phyloP scores from a whole-genome alignment of 2,797 vertebrate genomes.

The Gymnopithys bicolor region DNA sequence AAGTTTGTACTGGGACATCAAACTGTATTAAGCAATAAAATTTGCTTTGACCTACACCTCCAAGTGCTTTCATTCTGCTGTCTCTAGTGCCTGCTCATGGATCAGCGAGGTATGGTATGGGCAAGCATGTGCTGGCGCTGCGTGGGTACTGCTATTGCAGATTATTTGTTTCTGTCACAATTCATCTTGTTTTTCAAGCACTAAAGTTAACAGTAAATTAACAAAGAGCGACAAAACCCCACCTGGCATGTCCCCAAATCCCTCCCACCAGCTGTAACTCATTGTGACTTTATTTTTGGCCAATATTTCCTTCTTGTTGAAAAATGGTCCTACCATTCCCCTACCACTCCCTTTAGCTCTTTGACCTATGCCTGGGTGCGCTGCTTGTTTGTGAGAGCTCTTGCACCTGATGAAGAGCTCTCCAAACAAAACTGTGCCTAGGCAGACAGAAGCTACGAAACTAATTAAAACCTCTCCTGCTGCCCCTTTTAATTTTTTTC shows the following conservation, averaged over 20 bases:
- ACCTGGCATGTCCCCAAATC: not conserved
- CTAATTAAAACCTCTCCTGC: not conserved
- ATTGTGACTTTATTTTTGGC: not conserved
- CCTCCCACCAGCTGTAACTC: not conserved
- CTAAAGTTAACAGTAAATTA: not conserved
- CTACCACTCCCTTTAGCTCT: not conserved
- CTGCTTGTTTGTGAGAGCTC: not conserved
- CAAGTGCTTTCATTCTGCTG: not conserved
- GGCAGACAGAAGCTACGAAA: not conserved
- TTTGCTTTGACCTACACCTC: not conserved
- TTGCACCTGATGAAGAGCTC: not conserved
- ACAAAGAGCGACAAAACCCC: not conserved
- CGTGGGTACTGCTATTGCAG: not conserved
- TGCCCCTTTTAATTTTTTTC: not conserved
- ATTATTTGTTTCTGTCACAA: not conserved
- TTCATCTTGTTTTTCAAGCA: not conserved
- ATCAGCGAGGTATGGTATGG: not conserved
- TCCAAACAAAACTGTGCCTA: not conserved
- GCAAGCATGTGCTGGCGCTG: rapidly evolving
- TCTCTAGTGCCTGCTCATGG: not conserved
- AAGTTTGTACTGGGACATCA: not conserved
- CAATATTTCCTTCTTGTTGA: slow-evolving; percentile 7
- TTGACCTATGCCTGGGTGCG: not conserved
- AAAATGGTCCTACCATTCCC: not conserved
- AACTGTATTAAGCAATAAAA: not conserved